Percentiles rank a stretch among this genome's conserved stretches.
These are phyloP conservation scores for Chitala chitala DNA, from an alignment of 2,113 vertebrate genomes.

Conservation along the genomic window DNA sequence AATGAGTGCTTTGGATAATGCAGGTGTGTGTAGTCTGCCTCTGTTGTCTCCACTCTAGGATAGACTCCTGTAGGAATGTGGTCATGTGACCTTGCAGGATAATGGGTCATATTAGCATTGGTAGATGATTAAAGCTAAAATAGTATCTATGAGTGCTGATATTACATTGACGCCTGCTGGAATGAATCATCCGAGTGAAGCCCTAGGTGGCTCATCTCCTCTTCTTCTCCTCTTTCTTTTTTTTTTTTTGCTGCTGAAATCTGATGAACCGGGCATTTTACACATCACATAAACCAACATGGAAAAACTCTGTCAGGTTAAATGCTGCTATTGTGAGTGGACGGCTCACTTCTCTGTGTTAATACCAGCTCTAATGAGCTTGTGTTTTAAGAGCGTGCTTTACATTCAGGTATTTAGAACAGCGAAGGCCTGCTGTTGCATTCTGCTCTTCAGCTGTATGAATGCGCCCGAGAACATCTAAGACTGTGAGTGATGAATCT, in stretches of 20 bases:
- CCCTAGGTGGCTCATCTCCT: neutral
- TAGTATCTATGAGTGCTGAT: neutral
- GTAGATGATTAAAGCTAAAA: neutral
- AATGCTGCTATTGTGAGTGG: neutral
- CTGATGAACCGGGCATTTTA: no score
- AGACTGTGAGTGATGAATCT: no score
- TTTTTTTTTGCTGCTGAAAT: neutral
- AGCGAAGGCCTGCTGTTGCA: neutral
- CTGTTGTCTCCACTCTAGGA: no score
- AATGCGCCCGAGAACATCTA: neutral
- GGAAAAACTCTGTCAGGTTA: neutral
- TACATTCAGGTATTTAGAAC: neutral
- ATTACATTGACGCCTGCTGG: conserved; percentile 3
- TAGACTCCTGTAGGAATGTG: no score
- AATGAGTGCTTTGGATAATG: no score
- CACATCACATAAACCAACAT: no score
- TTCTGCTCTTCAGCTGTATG: neutral
- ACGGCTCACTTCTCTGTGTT: neutral
- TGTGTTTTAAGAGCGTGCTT: neutral
- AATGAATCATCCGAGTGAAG: neutral
- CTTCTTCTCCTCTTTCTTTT: neutral
- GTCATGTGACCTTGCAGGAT: no score
- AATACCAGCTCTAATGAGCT: neutral
- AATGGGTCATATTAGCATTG: neutral
- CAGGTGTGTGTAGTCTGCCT: no score